Evolutionary conservation across 2,888 invertebrate species (phyloP).

Genomic region (Drosophila meridionalis): DNA sequence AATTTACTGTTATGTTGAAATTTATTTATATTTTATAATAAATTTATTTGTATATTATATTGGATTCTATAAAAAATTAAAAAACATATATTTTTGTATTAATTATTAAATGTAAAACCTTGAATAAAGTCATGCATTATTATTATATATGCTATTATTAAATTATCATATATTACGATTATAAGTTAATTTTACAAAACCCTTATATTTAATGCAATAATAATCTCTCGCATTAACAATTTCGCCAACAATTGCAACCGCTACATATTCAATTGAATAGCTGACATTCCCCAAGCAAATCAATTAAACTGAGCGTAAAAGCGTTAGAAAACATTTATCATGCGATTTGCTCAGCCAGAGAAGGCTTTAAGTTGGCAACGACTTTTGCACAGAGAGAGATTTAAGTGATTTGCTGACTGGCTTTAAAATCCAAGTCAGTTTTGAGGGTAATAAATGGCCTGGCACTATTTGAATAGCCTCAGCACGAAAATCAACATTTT

Average conservation of each 20-base stretch:
- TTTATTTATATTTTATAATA: too few relatives aligned
- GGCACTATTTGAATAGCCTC: constrained; percentile 70
- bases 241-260: background rate
- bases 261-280: background rate
- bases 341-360: constrained; percentile 66
- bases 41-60: too few relatives aligned
- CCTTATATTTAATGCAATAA: background rate
- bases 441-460: constrained; percentile 67
- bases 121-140: too few relatives aligned
- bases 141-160: too few relatives aligned
- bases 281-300: constrained; percentile 29
- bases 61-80: too few relatives aligned
- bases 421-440: constrained; percentile 71
- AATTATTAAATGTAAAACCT: too few relatives aligned
- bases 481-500: constrained; percentile 68
- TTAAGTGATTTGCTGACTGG: constrained; percentile 79
- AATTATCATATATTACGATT: too few relatives aligned
- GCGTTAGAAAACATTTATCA: constrained; percentile 72
- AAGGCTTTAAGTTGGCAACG: constrained; percentile 74
- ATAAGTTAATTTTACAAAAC: too few relatives aligned
- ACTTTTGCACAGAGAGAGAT: constrained; percentile 74
- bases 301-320: constrained; percentile 30
- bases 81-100: too few relatives aligned
- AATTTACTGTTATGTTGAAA: too few relatives aligned
- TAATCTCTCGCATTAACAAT: too few relatives aligned